Evolutionary conservation across 2,113 vertebrate species (phyloP).

Genomic region (Rana temporaria): DNA sequence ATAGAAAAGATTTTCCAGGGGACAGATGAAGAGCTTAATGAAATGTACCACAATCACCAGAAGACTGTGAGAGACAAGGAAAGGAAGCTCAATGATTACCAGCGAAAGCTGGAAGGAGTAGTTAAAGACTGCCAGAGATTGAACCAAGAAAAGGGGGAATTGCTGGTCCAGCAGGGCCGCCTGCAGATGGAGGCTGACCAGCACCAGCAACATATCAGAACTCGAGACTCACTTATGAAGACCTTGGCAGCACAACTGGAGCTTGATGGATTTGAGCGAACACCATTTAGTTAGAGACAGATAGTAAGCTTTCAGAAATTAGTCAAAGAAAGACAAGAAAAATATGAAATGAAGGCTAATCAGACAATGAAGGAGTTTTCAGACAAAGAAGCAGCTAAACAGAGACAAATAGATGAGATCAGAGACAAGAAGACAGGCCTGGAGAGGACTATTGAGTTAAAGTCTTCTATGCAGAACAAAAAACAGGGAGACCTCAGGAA

Average conservation of each 20-base stretch:
- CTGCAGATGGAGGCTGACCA: conserved; percentile 90
- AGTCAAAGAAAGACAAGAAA: conserved; percentile 82
- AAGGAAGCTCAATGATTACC: conserved; percentile 79
- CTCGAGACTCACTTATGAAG: conserved; percentile 84
- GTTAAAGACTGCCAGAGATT: conserved; percentile 86
- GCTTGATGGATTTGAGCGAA: conserved; percentile 86
- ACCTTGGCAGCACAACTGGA: conserved; percentile 83
- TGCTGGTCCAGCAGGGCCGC: conserved; percentile 92
- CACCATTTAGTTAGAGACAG: conserved; percentile 86
- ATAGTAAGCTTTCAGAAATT: conserved; percentile 81
- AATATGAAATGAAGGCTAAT: conserved; percentile 74
- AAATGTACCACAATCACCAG: conserved; percentile 93
- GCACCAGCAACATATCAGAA: conserved; percentile 81
- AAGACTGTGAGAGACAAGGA: conserved; percentile 90
- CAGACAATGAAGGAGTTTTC: conserved; percentile 81
- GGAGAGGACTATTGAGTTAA: conserved; percentile 89
- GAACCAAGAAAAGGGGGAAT: conserved; percentile 85
- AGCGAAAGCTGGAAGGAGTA: conserved; percentile 84
- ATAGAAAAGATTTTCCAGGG: conserved; percentile 98
- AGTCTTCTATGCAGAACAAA: conserved; percentile 83
- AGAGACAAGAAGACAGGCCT: conserved; percentile 91
- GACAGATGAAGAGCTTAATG: conserved; percentile 87
- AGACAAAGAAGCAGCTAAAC: conserved; percentile 87
- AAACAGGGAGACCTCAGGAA: conserved; percentile 86
- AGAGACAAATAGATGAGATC: conserved; percentile 88